phyloP scores from a whole-genome alignment of 2,113 vertebrate species.

The Sorex fumeus region DNA sequence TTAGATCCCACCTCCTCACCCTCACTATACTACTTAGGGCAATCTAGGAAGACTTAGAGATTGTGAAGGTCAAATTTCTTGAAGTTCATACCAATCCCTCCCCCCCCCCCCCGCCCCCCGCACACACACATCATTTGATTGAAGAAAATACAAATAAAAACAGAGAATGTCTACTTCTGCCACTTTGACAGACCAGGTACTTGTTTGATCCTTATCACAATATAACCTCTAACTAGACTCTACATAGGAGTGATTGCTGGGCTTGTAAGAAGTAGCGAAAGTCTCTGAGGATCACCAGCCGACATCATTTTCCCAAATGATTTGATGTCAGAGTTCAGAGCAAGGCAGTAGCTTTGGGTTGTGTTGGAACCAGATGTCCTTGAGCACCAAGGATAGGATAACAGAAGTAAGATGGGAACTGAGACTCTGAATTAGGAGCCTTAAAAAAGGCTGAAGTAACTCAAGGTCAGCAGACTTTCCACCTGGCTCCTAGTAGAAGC shows the following conservation, averaged over 20 bases:
- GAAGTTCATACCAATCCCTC: background rate
- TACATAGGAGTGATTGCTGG: background rate
- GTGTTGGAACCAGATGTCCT: background rate
- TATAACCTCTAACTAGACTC: background rate
- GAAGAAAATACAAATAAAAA: background rate
- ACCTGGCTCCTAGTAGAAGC: background rate
- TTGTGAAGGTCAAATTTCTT: background rate
- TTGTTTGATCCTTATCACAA: background rate
- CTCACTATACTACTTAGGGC: background rate
- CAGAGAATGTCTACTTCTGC: background rate
- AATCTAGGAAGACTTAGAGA: background rate
- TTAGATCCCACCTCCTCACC: background rate
- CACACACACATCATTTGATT: background rate
- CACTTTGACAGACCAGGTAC: background rate
- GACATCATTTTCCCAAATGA: background rate
- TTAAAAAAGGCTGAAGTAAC: background rate
- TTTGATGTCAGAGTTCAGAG: background rate
- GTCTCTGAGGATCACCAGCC: background rate
- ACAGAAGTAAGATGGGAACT: background rate
- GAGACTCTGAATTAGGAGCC: too few relatives aligned
- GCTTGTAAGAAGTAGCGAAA: background rate
- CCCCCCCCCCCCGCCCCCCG: too few relatives aligned
- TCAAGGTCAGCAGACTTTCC: background rate
- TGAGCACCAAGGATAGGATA: background rate
- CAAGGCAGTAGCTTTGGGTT: background rate